Evolutionary conservation across 2,797 vertebrate species (phyloP), one percentile per base, ranked within the genome.

Genomic region (Alca torda): DNA sequence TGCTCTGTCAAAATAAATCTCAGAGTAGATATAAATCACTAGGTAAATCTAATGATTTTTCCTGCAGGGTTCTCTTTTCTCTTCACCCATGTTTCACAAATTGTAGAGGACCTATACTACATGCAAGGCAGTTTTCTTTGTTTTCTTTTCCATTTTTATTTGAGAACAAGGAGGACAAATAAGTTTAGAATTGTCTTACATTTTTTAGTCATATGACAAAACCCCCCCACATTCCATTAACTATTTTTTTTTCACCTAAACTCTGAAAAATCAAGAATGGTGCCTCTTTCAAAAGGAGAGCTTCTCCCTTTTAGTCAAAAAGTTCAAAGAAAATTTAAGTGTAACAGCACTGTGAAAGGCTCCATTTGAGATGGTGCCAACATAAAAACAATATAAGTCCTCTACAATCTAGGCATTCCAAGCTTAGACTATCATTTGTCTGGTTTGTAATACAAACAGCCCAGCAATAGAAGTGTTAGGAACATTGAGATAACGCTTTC

Each of bases 341-440:
- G 23, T 78, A 60, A 79, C 26, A 26, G 16, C 35, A 50, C 35
- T 67, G 24, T 75, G 84, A 70, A 73, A 59, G 23, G 48, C 65
- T 93, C 35, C 10, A 17, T 88, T 91, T 93, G 76, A 90, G 30
- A 64, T 41, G 23, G 13, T 77, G 77, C 70, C 78, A 90, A 43
- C 48, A 88, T 16, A 16, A 80, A 87, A 93, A 75, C 50, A 91
- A n/a, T 74, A 84, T 89, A 82, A 76, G 54, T 87, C 37, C 46
- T 80, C 64, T 68, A 61, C 51, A 82, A 4, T 63, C 82, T 53
- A 77, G 79, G 48, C 61, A 76, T 91, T 91, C 83, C 80, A 90
- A 53, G 45, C 41, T 68, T 80, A 89, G 39, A 21, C 75, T 91
- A 31, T 91, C 3, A 67, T 86, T 95, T 90, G 13, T 85, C 78